phyloP scores from a whole-genome alignment of 2,113 vertebrate species.

The Tachysurus fulvidraco region DNA sequence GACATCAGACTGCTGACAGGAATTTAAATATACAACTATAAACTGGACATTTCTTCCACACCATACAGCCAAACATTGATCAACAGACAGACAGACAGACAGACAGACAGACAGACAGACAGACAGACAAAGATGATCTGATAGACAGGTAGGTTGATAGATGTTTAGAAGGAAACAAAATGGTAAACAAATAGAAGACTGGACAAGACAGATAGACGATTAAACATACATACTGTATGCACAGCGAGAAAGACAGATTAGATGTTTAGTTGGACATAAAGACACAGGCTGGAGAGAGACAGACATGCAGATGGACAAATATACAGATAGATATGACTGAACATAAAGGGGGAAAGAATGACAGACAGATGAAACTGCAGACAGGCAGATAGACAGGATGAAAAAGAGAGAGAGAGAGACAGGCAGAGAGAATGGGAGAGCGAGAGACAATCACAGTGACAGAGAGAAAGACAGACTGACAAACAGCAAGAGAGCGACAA shows the following conservation, averaged over 20 bases:
- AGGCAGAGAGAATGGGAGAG: background rate
- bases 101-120: background rate
- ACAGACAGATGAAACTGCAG: too few species aligned
- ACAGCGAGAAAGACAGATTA: background rate
- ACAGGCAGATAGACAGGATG: too few species aligned
- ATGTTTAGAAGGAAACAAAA: background rate
- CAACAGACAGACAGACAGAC: too few species aligned
- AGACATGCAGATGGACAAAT: too few species aligned
- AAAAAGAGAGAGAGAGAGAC: too few species aligned
- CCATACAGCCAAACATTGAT: background rate
- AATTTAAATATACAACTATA: background rate
- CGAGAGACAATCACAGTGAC: background rate
- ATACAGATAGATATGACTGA: too few species aligned
- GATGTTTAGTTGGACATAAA: background rate
- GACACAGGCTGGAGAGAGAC: conserved; percentile 82
- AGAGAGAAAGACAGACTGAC: background rate
- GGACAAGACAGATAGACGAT: too few species aligned
- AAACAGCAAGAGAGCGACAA: background rate
- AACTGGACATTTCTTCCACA: background rate
- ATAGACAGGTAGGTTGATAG: background rate
- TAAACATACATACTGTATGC: background rate
- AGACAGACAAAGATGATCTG: background rate
- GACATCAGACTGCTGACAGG: background rate
- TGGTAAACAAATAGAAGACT: background rate
- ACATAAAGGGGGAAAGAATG: too few species aligned